Evolutionary conservation across 2,797 vertebrate genomes (phyloP), one percentile per base, ranked within the genome.

Genomic region (Gymnothorax javanicus): DNA sequence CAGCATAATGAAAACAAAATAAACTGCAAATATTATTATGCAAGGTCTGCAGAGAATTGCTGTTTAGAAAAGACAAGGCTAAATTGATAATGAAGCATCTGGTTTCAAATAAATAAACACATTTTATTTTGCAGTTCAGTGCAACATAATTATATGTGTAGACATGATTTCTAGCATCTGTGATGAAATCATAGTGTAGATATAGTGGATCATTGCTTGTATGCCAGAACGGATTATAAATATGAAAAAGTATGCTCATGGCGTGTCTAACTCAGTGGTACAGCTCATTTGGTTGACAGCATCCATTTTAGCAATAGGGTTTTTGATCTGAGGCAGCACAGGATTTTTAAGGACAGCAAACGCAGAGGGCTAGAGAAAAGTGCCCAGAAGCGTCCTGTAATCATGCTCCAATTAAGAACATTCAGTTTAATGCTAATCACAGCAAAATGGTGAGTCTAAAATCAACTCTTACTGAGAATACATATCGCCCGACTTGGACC

Each of bases 281-380:
- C n/a, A 87, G 90, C 92, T 93, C 91, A 91, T 81, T 71, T 67
- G 4, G 87, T 8, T 50, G 81, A 33, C 50, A 84, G n/a, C 82
- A 59, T 27, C 20, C 23, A 81, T 81, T 56, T 54, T 52, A 81
- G 27, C n/a, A 84, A 25, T 50, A 50, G 62, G 59, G 57, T 27
- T 25, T 11, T 85, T 58, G 73, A 87, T 90, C 84, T 71, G 85
- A 91, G 91, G 88, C 85, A 91, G 75, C 88, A 54, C 88, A 87
- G 73, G 11, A 73, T 75, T n/a, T 43, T 57, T 17, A 58, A 8
- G 71, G 7, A 33, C 25, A 85, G 11, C 59, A 43, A 17, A 54
- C 56, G 54, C 62, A 87, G 86, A n/a, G 33, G 2, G 12, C 77
- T n/a, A n/a, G 50, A 81, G 6, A 85, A 84, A 86, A 87, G 75